A percentile compares a stretch with the other conserved stretches of the same genome.
phyloP scores from a whole-genome alignment of 2,888 invertebrate genomes.

The Leptarthrus brevirostris region DNA sequence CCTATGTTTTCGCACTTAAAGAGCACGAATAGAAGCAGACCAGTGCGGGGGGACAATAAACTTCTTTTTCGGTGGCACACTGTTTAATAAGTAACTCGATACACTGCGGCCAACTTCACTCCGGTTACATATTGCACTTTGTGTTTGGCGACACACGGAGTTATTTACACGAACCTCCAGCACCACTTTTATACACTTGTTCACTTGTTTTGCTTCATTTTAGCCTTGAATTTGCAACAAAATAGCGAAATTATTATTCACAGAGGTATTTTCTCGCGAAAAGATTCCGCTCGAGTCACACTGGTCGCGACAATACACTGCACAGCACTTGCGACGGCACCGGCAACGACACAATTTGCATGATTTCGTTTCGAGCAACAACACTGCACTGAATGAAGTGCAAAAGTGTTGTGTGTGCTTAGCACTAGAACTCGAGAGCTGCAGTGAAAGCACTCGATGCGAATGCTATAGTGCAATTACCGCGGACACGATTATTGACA shows the following conservation, averaged over 20 bases:
- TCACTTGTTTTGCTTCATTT: conserved; percentile 2
- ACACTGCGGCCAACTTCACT: conserved; percentile 7
- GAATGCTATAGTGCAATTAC: neutral
- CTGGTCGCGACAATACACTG: neutral
- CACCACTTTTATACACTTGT: neutral
- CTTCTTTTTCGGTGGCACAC: too few relatives aligned
- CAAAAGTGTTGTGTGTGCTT: too few relatives aligned
- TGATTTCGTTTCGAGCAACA: neutral
- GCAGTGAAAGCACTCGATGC: neutral
- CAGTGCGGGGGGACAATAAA: neutral
- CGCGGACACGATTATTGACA: conserved; percentile 21
- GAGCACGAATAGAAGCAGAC: neutral
- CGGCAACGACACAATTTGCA: neutral
- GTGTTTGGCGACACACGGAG: neutral
- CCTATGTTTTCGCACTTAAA: neutral
- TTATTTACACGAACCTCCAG: too few relatives aligned
- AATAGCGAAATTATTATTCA: neutral
- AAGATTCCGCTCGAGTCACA: neutral
- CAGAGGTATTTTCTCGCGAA: neutral
- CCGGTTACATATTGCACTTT: conserved; percentile 1
- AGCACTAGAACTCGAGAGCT: too few relatives aligned
- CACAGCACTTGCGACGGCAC: neutral
- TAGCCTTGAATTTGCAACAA: neutral
- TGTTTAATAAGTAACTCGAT: neutral
- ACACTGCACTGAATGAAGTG: too few relatives aligned